Base-by-base conservation (phyloP, 2,888 invertebrate species). In the Acrocyrtus sp. region DNA sequence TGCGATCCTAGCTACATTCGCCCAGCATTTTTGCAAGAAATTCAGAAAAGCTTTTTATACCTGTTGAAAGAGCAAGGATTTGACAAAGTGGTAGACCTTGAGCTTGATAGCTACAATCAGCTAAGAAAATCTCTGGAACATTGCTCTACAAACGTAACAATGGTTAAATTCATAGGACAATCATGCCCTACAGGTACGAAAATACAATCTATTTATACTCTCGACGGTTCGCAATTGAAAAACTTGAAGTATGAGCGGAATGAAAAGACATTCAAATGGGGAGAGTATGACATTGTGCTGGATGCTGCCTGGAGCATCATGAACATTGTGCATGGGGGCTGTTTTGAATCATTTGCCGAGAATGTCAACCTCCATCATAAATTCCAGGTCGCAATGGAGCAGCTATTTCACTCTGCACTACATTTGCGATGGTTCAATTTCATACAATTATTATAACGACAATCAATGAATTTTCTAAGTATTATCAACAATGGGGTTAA, bases 41-140 rank as follows among this genome's bases (percentile, higher is more conserved):
- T 69, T 15, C 65, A 74, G n/a, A 41, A 68, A 19, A 74, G 56
- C 10, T 77, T 78, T 57, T 53, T 77, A 22, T 78, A 67, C 27
- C 62, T 78, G 4, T 53, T 78, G 27, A 78, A 74, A 45, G 75
- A 78, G 24, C 72, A 70, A 57, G 76, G 76, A 1, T 53, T 68
- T n/a, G 75, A 78, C 19, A 72, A 68, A 22, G 21, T 73, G 24
- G 8, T 22, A 3, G 75, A 76, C 17, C 43, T 70, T 1, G 72
- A 73, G 17, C 22, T 56, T 8, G 76, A 76, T 5, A 63, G 51
- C 39, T 73, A 53, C 34, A 48, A 50, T n/a, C 24, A 50, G n/a
- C 29, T 73, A 8, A 29, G 41, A 12, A 24, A 60, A 24, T 48
- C 66, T 2, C 45, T 73, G 10, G 66, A 74, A 5, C 41, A 61